Evolutionary conservation across 2,797 vertebrate genomes (phyloP), one percentile per base, ranked within the genome.

Genomic region (Strix occidentalis): DNA sequence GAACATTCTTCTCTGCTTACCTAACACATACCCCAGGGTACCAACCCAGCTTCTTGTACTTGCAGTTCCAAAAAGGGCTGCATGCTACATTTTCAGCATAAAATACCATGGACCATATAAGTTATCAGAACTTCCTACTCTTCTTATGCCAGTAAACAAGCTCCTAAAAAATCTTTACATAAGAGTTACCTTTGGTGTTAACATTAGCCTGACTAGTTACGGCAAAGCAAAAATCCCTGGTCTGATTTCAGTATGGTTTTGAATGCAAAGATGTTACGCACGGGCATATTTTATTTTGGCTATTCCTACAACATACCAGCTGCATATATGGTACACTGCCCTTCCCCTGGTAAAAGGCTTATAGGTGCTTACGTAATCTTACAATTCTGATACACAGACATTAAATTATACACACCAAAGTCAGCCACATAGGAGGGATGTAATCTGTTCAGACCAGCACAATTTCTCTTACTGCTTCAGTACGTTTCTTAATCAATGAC

Each of bases 81-180:
- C 37, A 11, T 28, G 79, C 61, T 84, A 82, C 15, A 8, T 76
- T 90, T 66, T 54, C 70, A 84, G 43, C 53, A 77, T 15, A 60
- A 91, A 87, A 86, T 53, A 89, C n/a, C 68, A 45, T 2, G 3
- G 28, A 77, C 56, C 31, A 9, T 25, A 0, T 26, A 82, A 88
- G 51, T 88, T 89, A 93, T 14, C 88, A 95, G 78, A 93, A 94
- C 85, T 84, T 93, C 83, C 90, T 90, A 68, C 56, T 93, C 86
- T 81, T 70, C 54, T 65, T 82, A 84, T 5, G 6, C 19, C 72
- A 85, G 39, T 6, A 53, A 90, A 82, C 13, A 91, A 80, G 35
- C 35, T 66, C 54, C 41, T 53, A 57, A 74, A 65, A 81, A 54
- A 56, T 53, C 50, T 89, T 72, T 54, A 84, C 1, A 0, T 80